phyloP scores from a whole-genome alignment of 1,140 invertebrate species.

The Pristionchus pacificus region DNA sequence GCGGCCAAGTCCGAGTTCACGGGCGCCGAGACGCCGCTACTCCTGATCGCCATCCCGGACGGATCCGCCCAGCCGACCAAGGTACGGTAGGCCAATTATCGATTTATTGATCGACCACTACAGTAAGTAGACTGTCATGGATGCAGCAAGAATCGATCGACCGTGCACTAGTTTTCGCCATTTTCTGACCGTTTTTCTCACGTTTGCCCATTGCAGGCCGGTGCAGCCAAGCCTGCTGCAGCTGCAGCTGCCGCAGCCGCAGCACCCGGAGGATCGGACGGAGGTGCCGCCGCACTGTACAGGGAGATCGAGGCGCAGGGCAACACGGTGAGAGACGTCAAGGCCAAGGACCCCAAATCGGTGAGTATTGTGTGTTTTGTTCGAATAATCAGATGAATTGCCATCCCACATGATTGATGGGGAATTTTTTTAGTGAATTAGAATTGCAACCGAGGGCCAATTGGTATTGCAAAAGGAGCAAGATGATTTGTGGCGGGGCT shows the following conservation, averaged over 20 bases:
- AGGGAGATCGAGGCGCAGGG: constrained; percentile 11
- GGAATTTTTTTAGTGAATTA: no score
- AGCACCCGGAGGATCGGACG: not conserved
- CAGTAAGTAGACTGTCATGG: not conserved
- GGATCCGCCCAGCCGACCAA: constrained; percentile 16
- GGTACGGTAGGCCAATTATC: not conserved
- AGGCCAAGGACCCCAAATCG: constrained; percentile 20
- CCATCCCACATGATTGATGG: no score
- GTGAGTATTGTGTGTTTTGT: constrained; percentile 5
- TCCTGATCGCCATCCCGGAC: constrained; percentile 50
- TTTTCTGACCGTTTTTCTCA: not conserved
- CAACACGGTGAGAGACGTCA: constrained; percentile 7
- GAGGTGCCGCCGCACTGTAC: not conserved
- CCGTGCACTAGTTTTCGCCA: not conserved
- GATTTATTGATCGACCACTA: not conserved
- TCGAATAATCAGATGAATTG: constrained; percentile 9
- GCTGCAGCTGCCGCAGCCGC: not conserved
- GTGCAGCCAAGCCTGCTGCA: not conserved
- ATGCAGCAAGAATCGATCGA: not conserved
- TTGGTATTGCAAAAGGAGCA: no score
- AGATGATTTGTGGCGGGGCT: no score
- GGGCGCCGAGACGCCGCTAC: constrained; percentile 26
- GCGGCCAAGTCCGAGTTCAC: constrained; percentile 16
- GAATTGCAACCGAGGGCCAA: no score
- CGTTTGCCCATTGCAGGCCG: not conserved